Evolutionary conservation across 2,888 invertebrate species (phyloP).

Genomic region (Athrips mouffetella): DNA sequence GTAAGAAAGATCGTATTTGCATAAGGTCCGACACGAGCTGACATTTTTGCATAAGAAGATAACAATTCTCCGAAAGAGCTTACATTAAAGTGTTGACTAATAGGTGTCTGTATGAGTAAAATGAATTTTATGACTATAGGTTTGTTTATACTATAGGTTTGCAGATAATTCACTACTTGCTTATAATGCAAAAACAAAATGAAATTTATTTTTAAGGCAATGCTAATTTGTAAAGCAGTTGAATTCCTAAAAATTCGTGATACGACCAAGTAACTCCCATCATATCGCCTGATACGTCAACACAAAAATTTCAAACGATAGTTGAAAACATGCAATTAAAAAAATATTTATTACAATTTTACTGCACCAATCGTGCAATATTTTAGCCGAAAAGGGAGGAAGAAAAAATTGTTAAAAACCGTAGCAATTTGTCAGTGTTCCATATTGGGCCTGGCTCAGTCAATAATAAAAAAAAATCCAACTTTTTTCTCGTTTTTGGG

Average conservation of each 20-base stretch:
- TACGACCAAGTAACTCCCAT: slow-evolving; percentile 22
- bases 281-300: slow-evolving; percentile 47
- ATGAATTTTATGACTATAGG: slow-evolving; percentile 33
- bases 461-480: slow-evolving; percentile 67
- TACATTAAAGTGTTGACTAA: slow-evolving; percentile 41
- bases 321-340: slow-evolving; percentile 47
- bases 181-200: no score
- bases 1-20: slow-evolving; percentile 61
- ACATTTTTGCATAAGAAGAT: slow-evolving; percentile 74
- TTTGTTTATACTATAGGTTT: slow-evolving; percentile 42
- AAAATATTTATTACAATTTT: slow-evolving; percentile 43
- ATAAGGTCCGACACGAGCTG: slow-evolving; percentile 74
- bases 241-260: slow-evolving; percentile 21
- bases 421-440: slow-evolving; percentile 71
- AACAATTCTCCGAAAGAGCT: slow-evolving; percentile 59
- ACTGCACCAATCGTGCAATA: slow-evolving; percentile 39
- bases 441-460: slow-evolving; percentile 62
- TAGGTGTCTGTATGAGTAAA: slow-evolving; percentile 26
- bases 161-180: slow-evolving; percentile 37
- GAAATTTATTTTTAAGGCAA: slow-evolving; percentile 11
- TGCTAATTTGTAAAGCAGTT: slow-evolving; percentile 13
- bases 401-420: slow-evolving; percentile 56
- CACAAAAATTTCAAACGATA: slow-evolving; percentile 37
- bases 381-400: slow-evolving; percentile 42
- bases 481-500: slow-evolving; percentile 64